Conservation (phyloP, 2,113 vertebrate genomes). For the Ivindomyrus marchei region DNA sequence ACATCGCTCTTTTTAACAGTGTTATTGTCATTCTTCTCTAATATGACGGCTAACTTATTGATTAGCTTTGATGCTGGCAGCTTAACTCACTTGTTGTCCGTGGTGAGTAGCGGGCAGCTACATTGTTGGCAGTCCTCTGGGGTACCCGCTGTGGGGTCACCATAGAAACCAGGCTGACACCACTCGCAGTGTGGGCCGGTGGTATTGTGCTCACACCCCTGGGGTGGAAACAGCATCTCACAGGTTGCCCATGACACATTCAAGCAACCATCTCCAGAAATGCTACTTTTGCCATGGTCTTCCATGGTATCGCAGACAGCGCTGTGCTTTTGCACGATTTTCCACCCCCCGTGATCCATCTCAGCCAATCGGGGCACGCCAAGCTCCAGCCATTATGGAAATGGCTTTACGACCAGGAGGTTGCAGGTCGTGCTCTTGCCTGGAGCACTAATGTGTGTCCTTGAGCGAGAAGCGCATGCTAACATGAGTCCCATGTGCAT, state of each 20-base stretch:
- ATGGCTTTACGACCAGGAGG: neutral
- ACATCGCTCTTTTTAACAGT: neutral
- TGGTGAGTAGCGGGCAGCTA: constrained; percentile 71
- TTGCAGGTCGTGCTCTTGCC: neutral
- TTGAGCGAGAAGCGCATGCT: neutral
- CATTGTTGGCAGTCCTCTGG: constrained; percentile 72
- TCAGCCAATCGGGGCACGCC: neutral
- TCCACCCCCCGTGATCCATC: neutral
- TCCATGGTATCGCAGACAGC: neutral
- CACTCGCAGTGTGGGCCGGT: constrained; percentile 74
- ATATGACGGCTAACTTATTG: neutral
- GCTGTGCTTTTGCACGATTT: neutral
- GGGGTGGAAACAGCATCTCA: constrained; percentile 19
- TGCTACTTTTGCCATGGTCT: neutral
- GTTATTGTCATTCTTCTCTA: neutral
- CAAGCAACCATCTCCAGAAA: neutral
- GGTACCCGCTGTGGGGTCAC: constrained; percentile 66
- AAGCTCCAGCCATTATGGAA: neutral
- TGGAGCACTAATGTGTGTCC: neutral
- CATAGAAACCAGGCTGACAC: constrained; percentile 82
- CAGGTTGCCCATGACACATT: neutral
- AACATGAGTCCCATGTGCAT: neutral
- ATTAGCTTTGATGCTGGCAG: neutral
- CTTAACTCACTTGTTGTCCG: constrained; percentile 75
- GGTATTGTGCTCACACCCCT: constrained; percentile 81